Percentiles rank a stretch among this genome's conserved stretches.
Conservation (phyloP, 2,113 vertebrate species). For the Ceuthmochares aereus region DNA sequence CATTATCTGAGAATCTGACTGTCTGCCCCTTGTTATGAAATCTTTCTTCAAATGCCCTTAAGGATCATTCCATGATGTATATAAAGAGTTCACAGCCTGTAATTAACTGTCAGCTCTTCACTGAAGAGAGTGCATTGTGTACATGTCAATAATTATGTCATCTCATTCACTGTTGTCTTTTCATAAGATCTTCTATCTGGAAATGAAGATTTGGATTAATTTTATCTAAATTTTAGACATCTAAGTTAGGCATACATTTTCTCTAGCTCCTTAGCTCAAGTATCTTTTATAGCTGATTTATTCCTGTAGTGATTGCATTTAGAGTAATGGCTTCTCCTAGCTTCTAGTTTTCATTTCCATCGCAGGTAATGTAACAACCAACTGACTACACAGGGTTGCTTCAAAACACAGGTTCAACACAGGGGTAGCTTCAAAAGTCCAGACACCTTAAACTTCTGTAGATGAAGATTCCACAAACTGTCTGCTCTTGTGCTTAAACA, state of each 20-base stretch:
- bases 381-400: too few species aligned
- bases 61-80: background rate
- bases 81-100: background rate
- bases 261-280: rapidly evolving
- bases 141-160: background rate
- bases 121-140: background rate
- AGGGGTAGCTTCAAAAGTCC: background rate
- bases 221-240: background rate
- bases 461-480: background rate
- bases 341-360: background rate
- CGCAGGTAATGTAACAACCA: background rate
- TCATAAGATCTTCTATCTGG: background rate
- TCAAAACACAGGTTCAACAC: too few species aligned
- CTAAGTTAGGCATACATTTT: background rate
- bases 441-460: background rate
- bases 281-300: background rate
- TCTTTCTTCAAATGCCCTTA: background rate
- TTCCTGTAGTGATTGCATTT: background rate
- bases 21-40: background rate
- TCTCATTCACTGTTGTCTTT: background rate
- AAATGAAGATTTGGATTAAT: background rate
- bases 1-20: background rate
- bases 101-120: background rate
- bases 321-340: background rate
- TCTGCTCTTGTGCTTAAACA: background rate